These are phyloP conservation scores for Actinemys pallida DNA, from an alignment of 2,113 vertebrate genomes.

Conservation along the genomic window DNA sequence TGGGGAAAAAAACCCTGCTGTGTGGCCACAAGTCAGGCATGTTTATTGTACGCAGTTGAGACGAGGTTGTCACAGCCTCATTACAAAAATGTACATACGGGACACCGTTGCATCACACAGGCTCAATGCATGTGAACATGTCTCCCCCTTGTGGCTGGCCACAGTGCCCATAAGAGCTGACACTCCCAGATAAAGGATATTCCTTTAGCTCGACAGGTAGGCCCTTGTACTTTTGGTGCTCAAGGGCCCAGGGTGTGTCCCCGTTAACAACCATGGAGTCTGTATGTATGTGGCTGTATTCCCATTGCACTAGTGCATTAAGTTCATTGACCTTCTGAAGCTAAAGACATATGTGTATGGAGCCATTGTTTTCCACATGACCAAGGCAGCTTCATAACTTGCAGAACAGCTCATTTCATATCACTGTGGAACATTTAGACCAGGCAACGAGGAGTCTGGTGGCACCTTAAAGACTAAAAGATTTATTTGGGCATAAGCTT, in stretches of 20 bases:
- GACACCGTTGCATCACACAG: constrained; percentile 42
- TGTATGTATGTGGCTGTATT: not conserved
- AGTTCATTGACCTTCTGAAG: constrained; percentile 45
- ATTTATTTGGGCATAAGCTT: too few relatives aligned
- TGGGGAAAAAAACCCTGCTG: constrained; percentile 24
- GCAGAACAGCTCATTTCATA: constrained; percentile 62
- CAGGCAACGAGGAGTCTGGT: constrained; percentile 4
- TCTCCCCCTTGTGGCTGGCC: constrained; percentile 63
- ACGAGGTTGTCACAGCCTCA: constrained; percentile 58
- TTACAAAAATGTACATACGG: constrained; percentile 47
- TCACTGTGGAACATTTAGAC: constrained; percentile 40
- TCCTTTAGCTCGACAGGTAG: constrained; percentile 54
- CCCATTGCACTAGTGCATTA: constrained; percentile 25
- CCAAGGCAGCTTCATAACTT: not conserved
- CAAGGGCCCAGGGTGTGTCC: not conserved
- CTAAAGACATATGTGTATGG: constrained; percentile 37
- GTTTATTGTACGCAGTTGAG: constrained; percentile 60
- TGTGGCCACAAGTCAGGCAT: not conserved
- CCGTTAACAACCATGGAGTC: not conserved
- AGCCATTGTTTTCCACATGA: constrained; percentile 49
- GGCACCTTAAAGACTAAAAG: too few relatives aligned
- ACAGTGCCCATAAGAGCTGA: constrained; percentile 62
- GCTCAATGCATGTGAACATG: constrained; percentile 59
- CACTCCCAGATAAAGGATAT: constrained; percentile 61
- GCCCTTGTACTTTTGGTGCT: not conserved